Evolutionary conservation across 2,888 invertebrate genomes (phyloP), one percentile per base, ranked within the genome.

Genomic region (Eristalinus aeneus): DNA sequence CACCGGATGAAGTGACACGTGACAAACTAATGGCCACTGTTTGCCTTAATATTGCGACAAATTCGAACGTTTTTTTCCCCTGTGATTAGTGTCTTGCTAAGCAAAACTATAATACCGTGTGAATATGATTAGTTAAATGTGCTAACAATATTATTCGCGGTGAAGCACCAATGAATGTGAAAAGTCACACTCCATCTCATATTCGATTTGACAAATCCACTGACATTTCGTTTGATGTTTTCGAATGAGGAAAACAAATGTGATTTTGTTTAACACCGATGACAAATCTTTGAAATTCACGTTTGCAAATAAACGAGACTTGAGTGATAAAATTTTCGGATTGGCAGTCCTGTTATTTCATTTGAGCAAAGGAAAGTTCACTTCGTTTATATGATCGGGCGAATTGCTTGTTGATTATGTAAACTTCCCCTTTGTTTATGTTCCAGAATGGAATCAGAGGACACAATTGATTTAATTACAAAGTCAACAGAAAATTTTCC

Each of bases 221-320:
- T 0, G 46, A 27, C 27, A 27, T 16, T 8, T 46, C 8, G 16
- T 46, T 8, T 46, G 46, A 16, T 8, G 46, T 46, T 16, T 46
- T 56, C 11, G 10, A 61, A 16, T n/a, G 22, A 2, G 12, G 2
- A 63, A 53, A 32, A n/a, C 20, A 27, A 36, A n/a, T 22, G 53
- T 72, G 72, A 72, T 63, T 72, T 12, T 53, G 46, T 46, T 72
- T 72, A 63, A 53, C 61, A 63, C 34, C 16, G 27, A 58, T 46
- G 46, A 16, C 46, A 46, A 46, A 46, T n/a, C 16, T 16, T 16
- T 16, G 16, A 6, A 16, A 46, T 16, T 16, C n/a, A 27, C 27
- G 27, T 5, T 27, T 27, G 27, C 27, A 39, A 39, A 39, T 39
- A 39, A 39, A 46, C 4, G 16, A 8, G 46, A 16, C 16, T 16